A percentile compares a stretch with the other conserved stretches of the same genome.
Conservation (phyloP, 2,888 invertebrate species). For the Lasiommata megera region DNA sequence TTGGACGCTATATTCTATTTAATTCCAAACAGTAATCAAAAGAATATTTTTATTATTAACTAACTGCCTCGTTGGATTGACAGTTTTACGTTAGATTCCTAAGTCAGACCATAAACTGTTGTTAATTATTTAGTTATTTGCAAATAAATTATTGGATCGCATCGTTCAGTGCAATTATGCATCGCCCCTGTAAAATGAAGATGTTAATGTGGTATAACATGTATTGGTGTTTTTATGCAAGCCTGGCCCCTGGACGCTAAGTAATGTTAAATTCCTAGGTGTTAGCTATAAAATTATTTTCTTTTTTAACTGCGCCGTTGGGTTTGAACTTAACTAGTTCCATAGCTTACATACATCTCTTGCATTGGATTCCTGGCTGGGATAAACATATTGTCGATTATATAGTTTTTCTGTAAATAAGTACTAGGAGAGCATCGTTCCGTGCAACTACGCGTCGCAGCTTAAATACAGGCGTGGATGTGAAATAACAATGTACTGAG, state of each 20-base stretch:
- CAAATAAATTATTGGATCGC: no score
- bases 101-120: no score
- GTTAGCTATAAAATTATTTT: background rate
- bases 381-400: no score
- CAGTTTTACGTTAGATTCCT: no score
- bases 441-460: constrained; percentile 7
- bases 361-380: no score
- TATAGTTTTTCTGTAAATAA: no score
- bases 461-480: constrained; percentile 23
- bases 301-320: no score
- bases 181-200: constrained; percentile 24
- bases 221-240: background rate
- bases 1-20: background rate
- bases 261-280: background rate
- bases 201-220: constrained; percentile 11
- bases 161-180: constrained; percentile 21
- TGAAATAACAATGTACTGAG: constrained; percentile 8
- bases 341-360: no score
- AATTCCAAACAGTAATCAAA: background rate
- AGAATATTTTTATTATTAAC: no score
- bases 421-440: constrained; percentile 34
- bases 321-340: no score
- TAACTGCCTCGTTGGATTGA: no score
- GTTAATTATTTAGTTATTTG: no score
- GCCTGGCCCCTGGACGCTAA: constrained; percentile 1